Evolutionary conservation across 2,797 vertebrate genomes (phyloP), one percentile per base, ranked within the genome.

Genomic region (Lemur catta): DNA sequence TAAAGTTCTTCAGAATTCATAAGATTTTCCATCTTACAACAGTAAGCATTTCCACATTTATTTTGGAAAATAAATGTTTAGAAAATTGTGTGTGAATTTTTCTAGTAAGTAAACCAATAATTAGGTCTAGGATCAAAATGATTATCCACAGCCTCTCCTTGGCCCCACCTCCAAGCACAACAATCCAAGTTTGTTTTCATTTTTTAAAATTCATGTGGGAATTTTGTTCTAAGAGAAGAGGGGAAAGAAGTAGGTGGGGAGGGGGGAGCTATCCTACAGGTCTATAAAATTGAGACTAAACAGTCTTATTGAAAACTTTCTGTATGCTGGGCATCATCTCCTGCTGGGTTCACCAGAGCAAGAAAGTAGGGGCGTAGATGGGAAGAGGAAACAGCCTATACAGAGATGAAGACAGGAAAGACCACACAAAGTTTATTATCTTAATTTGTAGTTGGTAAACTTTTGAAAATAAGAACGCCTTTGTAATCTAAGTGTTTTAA

Each of bases 11-110:
- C 69, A 75, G 93, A 85, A 97, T 76, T 91, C 95, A 79, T 92
- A 94, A 97, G 82, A 33, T 97, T 95, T 97, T 96, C 94, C 88
- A 87, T 87, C 88, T 97, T 96, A 95, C 89, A 91, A 97, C 79
- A 96, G 93, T 74, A 95, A 97, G 80, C 43, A 94, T 61, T 93
- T 94, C 76, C 48, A 94, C 96, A 82, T 97, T 94, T 97, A 94
- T 97, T 61, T 97, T 55, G 63, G 63, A 30, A 57, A 76, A 71
- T 78, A 95, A 71, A 78, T 87, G 84, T 92, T 97, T 94, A 92
- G 79, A 97, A 89, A 95, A 91, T 74, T 35, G 55, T 84, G 52
- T 84, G 57, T 91, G 71, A 93, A 76, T 93, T 92, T 94, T 94
- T 91, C 89, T 95, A 92, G 84, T 50, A 59, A 65, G 91, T 61